Conservation (phyloP, 2,113 vertebrate species). For the Lampris incognitus region DNA sequence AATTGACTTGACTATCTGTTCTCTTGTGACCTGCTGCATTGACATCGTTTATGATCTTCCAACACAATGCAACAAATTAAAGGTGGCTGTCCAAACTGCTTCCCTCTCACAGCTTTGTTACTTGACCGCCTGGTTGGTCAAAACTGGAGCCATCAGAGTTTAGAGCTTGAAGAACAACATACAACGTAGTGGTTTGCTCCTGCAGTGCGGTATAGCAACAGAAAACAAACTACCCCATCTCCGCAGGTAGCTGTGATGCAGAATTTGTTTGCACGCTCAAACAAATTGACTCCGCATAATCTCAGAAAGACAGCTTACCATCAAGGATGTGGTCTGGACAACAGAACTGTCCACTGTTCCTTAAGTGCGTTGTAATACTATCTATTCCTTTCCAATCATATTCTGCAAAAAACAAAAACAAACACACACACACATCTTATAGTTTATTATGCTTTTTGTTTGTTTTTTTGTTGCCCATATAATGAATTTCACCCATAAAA, state of each 20-base stretch:
- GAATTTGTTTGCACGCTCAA: slow-evolving; percentile 40
- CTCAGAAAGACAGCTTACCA: slow-evolving; percentile 6
- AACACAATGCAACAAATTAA: slow-evolving; percentile 11
- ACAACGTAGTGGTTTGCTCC: too few relatives aligned
- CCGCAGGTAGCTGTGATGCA: slow-evolving; percentile 12
- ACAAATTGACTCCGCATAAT: slow-evolving; percentile 12
- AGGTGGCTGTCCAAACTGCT: background rate
- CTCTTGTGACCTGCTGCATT: slow-evolving; percentile 17
- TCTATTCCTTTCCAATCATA: slow-evolving; percentile 23
- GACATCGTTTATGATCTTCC: slow-evolving; percentile 5
- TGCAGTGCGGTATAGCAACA: too few relatives aligned
- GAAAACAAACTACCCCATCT: background rate
- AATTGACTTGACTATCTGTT: background rate
- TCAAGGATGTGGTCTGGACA: slow-evolving; percentile 32
- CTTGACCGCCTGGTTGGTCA: slow-evolving; percentile 1
- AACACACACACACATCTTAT: too few relatives aligned
- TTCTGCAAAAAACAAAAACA: too few relatives aligned
- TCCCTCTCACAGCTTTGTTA: background rate
- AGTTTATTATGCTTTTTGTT: too few relatives aligned
- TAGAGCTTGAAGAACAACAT: background rate
- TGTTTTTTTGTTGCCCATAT: background rate
- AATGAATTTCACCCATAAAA: slow-evolving; percentile 7
- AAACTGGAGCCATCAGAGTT: background rate
- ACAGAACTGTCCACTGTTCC: slow-evolving; percentile 31
- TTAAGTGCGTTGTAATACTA: slow-evolving; percentile 29